A percentile compares a stretch with the other conserved stretches of the same genome.
phyloP scores from a whole-genome alignment of 2,113 vertebrate species.

The Turdus rufiventris region DNA sequence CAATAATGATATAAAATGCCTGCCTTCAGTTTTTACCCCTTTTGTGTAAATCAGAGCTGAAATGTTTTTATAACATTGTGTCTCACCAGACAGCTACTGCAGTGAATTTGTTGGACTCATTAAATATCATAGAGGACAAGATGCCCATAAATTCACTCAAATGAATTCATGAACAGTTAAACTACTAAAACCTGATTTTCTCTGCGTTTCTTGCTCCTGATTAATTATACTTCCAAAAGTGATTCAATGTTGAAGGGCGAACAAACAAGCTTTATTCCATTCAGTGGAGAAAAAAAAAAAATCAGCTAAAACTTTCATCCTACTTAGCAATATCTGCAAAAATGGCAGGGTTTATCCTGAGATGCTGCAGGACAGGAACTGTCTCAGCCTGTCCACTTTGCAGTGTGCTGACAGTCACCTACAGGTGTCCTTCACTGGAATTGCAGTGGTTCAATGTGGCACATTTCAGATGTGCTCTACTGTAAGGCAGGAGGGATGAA shows the following conservation, averaged over 20 bases:
- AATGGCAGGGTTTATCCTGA: background rate
- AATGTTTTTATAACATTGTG: background rate
- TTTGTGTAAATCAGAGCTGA: background rate
- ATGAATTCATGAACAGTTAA: background rate
- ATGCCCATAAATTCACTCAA: background rate
- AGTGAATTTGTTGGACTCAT: background rate
- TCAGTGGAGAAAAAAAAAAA: too few relatives aligned
- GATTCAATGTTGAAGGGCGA: background rate
- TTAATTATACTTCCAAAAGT: background rate
- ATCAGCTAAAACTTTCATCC: background rate
- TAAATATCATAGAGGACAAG: background rate
- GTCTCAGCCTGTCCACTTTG: background rate
- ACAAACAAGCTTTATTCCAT: background rate
- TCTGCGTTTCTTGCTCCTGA: background rate
- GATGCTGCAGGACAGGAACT: background rate
- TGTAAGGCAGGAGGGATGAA: background rate
- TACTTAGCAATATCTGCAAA: background rate
- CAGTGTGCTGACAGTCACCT: accelerated
- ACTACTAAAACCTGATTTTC: background rate
- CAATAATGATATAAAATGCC: background rate
- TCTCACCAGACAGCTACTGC: background rate
- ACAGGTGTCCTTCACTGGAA: background rate
- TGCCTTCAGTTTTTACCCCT: background rate
- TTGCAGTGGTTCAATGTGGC: background rate
- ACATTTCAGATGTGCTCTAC: background rate